Base-by-base conservation (phyloP, 2,888 invertebrate genomes). In the Cheilosia pagana region DNA sequence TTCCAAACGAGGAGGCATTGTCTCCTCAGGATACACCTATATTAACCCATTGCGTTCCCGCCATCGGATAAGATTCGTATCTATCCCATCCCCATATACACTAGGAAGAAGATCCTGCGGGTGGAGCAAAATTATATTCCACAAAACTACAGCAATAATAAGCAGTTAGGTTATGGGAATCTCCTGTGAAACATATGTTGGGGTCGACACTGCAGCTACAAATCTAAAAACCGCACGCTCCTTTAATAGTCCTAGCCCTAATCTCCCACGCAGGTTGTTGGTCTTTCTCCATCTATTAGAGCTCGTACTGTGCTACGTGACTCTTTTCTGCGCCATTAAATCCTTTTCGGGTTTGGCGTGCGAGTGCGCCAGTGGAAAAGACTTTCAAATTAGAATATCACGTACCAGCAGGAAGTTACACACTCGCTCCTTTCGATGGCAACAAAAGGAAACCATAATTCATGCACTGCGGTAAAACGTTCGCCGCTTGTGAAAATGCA, bases 321-420 rank as follows among this genome's bases (percentile, higher is more conserved):
- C 82, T 82, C 71, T 60, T 59, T 63, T 65, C 53, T 48, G 41
- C 57, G 53, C 65, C 50, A 59, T 60, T 77, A 77, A 67, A 82
- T 77, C 71, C 53, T 41, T 60, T 71, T 72, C 50, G 62, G 76
- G 52, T 45, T 82, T 82, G 71, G 71, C 63, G 59, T 71, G 76
- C 76, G 53, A 59, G 63, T 53, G 63, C 50, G 43, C 60, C 45
- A 68, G 67, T 50, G 60, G 60, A 43, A 65, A 53, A 53, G 41
- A 82, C 67, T 65, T 55, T 77, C 60, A 63, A 82, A 82, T 82
- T 77, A 82, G 82, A 82, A 77, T 82, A 82, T 82, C 82, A 82
- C 77, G 77, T 82, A 82, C 55, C 71, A 77, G 71, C 77, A 62
- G 81, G 77, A 82, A 82, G 81, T 76, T 76, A 70, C 71, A 77